These are phyloP conservation scores for Parnassius mnemosyne DNA, from an alignment of 2,888 invertebrate species.

Conservation along the genomic window DNA sequence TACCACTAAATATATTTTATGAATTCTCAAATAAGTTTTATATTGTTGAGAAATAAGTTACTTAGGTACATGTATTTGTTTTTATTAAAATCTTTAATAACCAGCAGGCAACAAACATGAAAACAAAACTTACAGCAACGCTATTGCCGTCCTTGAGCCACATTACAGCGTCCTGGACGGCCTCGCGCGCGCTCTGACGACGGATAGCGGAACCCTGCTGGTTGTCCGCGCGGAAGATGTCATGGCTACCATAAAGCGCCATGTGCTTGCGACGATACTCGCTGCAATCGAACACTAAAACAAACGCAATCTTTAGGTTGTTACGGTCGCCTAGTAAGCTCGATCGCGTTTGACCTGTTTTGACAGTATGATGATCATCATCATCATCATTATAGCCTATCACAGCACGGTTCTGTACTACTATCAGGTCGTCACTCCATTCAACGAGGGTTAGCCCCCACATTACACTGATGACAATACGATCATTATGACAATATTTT, in stretches of 20 bases:
- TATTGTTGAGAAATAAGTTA: no score
- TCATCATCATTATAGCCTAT: no score
- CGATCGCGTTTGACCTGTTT: not conserved
- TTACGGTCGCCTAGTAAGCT: not conserved
- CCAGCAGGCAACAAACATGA: no score
- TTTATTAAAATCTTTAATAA: no score
- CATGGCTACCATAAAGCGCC: conserved; percentile 90
- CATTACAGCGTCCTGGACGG: conserved; percentile 90
- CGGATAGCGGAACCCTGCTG: conserved; percentile 89
- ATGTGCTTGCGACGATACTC: conserved; percentile 93
- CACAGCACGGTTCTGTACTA: no score
- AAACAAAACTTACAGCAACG: conserved; percentile 85
- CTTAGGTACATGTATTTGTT: no score
- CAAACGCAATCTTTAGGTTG: not conserved
- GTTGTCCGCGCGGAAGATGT: conserved; percentile 93
- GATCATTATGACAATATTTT: no score
- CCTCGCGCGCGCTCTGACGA: conserved; percentile 89
- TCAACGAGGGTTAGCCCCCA: no score
- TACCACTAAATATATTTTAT: no score
- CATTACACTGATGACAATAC: no score
- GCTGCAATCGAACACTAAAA: conserved; percentile 94
- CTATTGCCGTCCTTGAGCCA: conserved; percentile 90
- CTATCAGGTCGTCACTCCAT: no score
- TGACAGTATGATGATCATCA: not conserved
- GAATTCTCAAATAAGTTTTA: no score